phyloP scores from a whole-genome alignment of 1,140 invertebrate genomes.

The Thalassaphorura encarpata region DNA sequence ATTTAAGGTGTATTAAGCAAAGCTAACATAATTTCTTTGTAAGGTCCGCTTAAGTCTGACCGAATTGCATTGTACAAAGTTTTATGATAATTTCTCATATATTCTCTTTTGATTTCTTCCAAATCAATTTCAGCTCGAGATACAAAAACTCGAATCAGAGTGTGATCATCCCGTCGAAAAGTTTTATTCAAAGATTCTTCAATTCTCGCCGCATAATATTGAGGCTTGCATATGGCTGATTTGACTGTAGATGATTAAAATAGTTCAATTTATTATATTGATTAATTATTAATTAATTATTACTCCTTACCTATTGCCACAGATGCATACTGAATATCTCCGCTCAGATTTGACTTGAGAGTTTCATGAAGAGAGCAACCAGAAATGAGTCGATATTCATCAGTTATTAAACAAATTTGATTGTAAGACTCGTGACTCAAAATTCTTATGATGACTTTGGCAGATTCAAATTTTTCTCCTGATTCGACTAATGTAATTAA shows the following conservation, averaged over 20 bases:
- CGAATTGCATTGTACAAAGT: conserved; percentile 53
- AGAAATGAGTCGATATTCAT: conserved; percentile 55
- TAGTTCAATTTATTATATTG: too few species aligned
- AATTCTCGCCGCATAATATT: conserved; percentile 62
- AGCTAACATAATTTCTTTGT: conserved; percentile 7
- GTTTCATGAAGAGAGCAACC: conserved; percentile 56
- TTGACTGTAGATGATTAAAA: conserved; percentile 43
- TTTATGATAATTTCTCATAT: conserved; percentile 56
- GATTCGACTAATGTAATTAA: conserved; percentile 42
- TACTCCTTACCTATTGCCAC: conserved; percentile 49
- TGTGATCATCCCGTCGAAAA: conserved; percentile 38
- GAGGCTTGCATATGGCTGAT: conserved; percentile 53
- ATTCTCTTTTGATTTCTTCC: conserved; percentile 55
- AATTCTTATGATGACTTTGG: conserved; percentile 58
- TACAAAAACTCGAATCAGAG: conserved; percentile 40
- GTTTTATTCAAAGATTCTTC: conserved; percentile 40
- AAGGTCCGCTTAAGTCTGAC: conserved; percentile 34
- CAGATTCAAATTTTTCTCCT: conserved; percentile 60
- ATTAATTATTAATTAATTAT: too few species aligned
- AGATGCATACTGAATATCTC: conserved; percentile 50
- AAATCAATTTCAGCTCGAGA: conserved; percentile 48
- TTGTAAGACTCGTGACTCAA: conserved; percentile 55
- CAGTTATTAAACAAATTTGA: conserved; percentile 57
- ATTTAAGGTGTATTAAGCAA: conserved; percentile 2
- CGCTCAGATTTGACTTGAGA: conserved; percentile 51